These are phyloP conservation scores for Falco novaeseelandiae DNA, from an alignment of 2,797 vertebrate genomes.

Conservation along the genomic window DNA sequence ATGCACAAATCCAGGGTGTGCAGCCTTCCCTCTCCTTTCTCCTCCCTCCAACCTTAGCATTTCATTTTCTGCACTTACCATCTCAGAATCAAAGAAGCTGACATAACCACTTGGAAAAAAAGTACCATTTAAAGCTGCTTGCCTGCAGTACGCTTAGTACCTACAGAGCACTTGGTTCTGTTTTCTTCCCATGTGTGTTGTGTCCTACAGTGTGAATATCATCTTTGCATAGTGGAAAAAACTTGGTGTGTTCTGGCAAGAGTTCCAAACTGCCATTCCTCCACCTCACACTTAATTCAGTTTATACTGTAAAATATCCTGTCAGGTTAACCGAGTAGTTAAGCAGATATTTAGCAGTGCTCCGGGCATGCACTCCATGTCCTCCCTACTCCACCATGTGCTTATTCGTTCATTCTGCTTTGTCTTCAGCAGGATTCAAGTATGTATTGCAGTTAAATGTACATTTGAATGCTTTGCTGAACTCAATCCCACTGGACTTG, in stretches of 20 bases:
- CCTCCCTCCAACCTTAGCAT: neutral
- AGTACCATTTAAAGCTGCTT: neutral
- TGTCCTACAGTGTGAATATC: neutral
- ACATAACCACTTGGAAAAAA: neutral
- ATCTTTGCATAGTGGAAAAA: neutral
- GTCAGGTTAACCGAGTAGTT: neutral
- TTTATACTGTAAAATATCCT: neutral
- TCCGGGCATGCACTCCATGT: neutral
- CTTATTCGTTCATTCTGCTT: neutral
- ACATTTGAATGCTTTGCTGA: neutral
- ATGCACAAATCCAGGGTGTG: neutral
- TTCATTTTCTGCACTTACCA: neutral
- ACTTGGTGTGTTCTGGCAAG: neutral
- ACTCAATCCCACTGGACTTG: rapidly evolving
- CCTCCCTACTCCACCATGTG: neutral
- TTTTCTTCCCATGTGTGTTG: neutral
- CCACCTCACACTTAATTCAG: neutral
- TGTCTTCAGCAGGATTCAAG: neutral
- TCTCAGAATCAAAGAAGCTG: neutral
- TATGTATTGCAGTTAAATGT: neutral
- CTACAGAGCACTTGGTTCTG: neutral
- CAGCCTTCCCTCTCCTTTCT: neutral
- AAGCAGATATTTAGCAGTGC: neutral
- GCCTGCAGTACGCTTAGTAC: neutral
- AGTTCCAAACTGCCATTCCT: neutral